Percentiles rank a stretch among this genome's conserved stretches.
Evolutionary conservation across 2,888 invertebrate species (phyloP).

Genomic region (Patella ulyssiponensis): DNA sequence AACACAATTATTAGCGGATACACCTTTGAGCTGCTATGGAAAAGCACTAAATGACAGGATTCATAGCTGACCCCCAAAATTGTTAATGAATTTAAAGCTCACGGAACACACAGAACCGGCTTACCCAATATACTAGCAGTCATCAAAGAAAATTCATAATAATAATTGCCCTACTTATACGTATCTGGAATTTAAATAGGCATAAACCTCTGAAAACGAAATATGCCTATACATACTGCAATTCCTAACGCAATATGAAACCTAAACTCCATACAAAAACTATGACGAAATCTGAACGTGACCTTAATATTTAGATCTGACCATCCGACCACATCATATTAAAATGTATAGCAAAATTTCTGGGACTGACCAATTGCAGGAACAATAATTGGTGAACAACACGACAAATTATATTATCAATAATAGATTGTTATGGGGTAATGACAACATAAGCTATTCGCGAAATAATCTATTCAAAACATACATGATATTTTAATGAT

Average conservation of each 20-base stretch:
- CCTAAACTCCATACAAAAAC: too few species aligned
- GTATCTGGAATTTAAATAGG: not conserved
- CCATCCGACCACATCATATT: not conserved
- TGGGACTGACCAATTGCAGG: not conserved
- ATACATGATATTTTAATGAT: not conserved
- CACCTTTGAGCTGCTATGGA: not conserved
- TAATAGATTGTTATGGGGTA: not conserved
- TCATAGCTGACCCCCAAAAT: conserved; percentile 23
- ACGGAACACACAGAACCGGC: conserved; percentile 23
- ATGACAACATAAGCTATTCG: not conserved
- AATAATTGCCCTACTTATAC: not conserved
- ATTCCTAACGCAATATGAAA: not conserved
- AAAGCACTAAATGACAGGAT: not conserved
- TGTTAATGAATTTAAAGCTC: conserved; percentile 26
- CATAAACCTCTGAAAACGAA: not conserved
- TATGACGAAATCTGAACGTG: not conserved
- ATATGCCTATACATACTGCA: not conserved
- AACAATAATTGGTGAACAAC: not conserved
- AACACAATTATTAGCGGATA: too few species aligned
- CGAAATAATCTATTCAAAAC: not conserved
- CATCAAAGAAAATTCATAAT: not conserved
- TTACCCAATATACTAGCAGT: conserved; percentile 12
- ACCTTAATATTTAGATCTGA: not conserved
- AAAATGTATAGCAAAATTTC: not conserved
- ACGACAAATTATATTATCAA: not conserved